Base-by-base conservation (phyloP, 2,888 invertebrate species). In the Ferdinandea cuprea region DNA sequence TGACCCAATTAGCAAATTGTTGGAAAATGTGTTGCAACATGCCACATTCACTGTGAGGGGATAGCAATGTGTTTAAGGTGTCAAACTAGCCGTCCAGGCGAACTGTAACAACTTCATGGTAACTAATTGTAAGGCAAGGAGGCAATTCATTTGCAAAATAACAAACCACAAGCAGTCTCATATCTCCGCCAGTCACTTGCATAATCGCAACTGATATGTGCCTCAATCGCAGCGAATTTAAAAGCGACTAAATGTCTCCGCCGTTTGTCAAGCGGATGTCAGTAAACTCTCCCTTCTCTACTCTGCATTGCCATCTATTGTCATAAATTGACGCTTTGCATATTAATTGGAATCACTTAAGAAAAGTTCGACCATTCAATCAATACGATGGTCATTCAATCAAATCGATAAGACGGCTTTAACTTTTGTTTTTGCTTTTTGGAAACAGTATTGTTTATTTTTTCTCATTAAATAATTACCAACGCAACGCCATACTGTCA, bases 261-360 rank as follows among this genome's bases (percentile, higher is more conserved):
- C 15, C 42, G 42, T 40, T 44, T 25, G 5, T 25, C 3, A 54
- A 72, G 13, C 78, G 81, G 66, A 78, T 83, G 81, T 83, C 72
- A 77, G 48, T 77, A 48, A 78, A 59, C 77, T 50, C 66, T 52
- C 52, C 56, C 46, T 77, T 40, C 54, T 13, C 0, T 21, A 9
- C 48, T 13, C 13, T 2, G 7, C 15, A 40, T 11, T 61, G 48
- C 28, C 69, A 65, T 59, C 46, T 37, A 40, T 46, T 68, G 77
- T 72, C 78, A 78, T 28, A 37, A 46, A 17, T 56, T 61, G 61
- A 68, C 48, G 78, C 66, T 46, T 68, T 66, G 81, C 58, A 83
- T 83, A 78, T 66, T 56, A 83, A 83, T 83, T 21, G 42, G 28
- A 46, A 15, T n/a, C 30, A 11, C 48, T 46, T 25, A 42, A 61